A percentile compares a stretch with the other conserved stretches of the same genome.
phyloP scores from a whole-genome alignment of 2,113 vertebrate species.

The Sinocyclocheilus grahami region DNA sequence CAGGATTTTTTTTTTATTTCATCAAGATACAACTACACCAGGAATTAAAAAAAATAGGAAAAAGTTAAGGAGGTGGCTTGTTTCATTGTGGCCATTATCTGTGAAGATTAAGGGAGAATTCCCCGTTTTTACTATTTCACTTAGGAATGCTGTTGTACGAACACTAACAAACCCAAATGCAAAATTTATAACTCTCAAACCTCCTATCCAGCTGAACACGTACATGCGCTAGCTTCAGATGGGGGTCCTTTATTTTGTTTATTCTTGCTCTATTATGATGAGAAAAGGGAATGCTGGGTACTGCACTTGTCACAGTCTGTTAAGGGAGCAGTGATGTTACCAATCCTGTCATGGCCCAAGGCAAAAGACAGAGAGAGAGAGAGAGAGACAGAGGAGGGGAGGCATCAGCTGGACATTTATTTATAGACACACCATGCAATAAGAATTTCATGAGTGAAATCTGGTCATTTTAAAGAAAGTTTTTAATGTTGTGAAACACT shows the following conservation, averaged over 20 bases:
- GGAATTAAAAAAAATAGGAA: not conserved
- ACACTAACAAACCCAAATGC: not conserved
- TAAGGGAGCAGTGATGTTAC: constrained; percentile 38
- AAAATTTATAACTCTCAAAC: not conserved
- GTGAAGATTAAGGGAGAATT: not conserved
- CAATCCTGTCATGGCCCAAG: constrained; percentile 40
- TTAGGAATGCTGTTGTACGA: not conserved
- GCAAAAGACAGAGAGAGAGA: constrained; percentile 31
- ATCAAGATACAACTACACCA: not conserved
- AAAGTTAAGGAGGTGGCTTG: not conserved
- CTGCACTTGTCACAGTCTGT: constrained; percentile 38
- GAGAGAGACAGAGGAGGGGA: constrained; percentile 12
- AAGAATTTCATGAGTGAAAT: constrained; percentile 13
- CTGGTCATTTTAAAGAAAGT: not conserved
- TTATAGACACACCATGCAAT: constrained; percentile 31
- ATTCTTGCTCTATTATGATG: constrained; percentile 28
- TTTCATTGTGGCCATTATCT: not conserved
- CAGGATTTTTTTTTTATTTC: not conserved
- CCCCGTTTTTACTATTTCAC: not conserved
- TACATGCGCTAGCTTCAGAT: not conserved
- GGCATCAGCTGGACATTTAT: constrained; percentile 29
- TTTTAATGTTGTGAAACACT: constrained; percentile 16
- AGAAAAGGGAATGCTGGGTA: constrained; percentile 33
- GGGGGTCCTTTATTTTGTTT: constrained; percentile 24
- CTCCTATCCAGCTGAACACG: not conserved